A percentile compares a stretch with the other conserved stretches of the same genome.
Evolutionary conservation across 1,140 invertebrate species (phyloP).

Genomic region (Bombus sylvicola): DNA sequence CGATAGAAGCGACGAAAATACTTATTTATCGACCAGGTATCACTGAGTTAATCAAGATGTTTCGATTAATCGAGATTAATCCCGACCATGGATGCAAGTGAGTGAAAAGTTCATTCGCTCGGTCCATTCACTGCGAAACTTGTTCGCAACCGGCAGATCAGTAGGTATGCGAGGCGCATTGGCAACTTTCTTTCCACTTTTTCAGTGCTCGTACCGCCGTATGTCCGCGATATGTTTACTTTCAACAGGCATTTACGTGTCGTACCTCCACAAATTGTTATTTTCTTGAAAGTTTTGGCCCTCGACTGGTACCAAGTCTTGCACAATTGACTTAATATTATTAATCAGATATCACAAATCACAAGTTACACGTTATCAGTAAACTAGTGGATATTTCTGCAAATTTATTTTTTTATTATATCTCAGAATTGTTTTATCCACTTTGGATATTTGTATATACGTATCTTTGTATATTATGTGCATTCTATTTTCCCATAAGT

Average conservation of each 20-base stretch:
- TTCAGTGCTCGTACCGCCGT: constrained; percentile 49
- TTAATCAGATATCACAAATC: not conserved
- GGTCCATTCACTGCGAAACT: constrained; percentile 68
- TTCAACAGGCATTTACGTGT: constrained; percentile 52
- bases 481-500: no score
- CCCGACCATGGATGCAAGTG: constrained; percentile 3
- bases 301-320: not conserved
- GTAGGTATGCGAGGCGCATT: constrained; percentile 63
- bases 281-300: constrained; percentile 24
- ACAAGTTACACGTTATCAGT: not conserved
- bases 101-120: constrained; percentile 64
- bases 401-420: no score
- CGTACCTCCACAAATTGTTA: not conserved
- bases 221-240: constrained; percentile 59
- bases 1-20: not conserved
- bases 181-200: constrained; percentile 70
- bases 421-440: no score
- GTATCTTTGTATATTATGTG: no score
- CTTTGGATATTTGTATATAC: no score
- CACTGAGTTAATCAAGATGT: no score
- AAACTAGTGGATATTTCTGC: not conserved
- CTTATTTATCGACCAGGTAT: not conserved
- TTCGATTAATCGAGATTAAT: constrained; percentile 46
- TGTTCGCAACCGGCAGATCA: constrained; percentile 55
- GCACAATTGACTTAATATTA: not conserved